phyloP scores from a whole-genome alignment of 2,888 invertebrate species.

The Argyra leucocephala region DNA sequence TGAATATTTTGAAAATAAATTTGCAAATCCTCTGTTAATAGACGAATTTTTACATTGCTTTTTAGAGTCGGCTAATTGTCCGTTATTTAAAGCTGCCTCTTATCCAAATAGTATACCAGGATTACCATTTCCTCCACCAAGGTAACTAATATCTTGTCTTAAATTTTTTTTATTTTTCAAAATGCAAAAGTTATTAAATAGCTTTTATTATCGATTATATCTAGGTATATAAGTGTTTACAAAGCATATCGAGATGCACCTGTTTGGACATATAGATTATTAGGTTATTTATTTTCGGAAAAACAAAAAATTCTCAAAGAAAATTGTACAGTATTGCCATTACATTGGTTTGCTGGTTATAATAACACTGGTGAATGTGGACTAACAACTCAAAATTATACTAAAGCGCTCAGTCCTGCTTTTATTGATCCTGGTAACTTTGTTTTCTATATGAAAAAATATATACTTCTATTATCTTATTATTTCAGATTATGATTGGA shows the following conservation, averaged over 20 bases:
- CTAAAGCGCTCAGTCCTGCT: slow-evolving; percentile 72
- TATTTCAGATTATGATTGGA: slow-evolving; percentile 61
- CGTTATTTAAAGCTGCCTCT: slow-evolving; percentile 51
- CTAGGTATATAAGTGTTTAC: slow-evolving; percentile 40
- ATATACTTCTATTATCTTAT: not conserved
- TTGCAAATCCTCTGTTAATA: slow-evolving; percentile 41
- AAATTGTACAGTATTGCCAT: slow-evolving; percentile 44
- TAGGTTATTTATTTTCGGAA: slow-evolving; percentile 37
- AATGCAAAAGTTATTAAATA: not conserved
- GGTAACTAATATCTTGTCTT: slow-evolving; percentile 27
- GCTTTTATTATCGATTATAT: slow-evolving; percentile 15
- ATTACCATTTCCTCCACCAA: slow-evolving; percentile 36
- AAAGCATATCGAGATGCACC: slow-evolving; percentile 37
- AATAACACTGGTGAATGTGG: slow-evolving; percentile 61
- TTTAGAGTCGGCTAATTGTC: slow-evolving; percentile 60
- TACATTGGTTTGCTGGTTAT: slow-evolving; percentile 57
- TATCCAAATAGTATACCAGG: slow-evolving; percentile 45
- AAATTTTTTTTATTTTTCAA: not conserved
- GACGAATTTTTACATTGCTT: slow-evolving; percentile 73
- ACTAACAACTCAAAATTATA: slow-evolving; percentile 62
- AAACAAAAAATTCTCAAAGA: slow-evolving; percentile 30
- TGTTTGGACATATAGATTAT: slow-evolving; percentile 39
- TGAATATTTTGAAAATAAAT: slow-evolving; percentile 34
- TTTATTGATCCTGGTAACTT: slow-evolving; percentile 58
- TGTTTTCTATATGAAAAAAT: no score